phyloP scores from a whole-genome alignment of 2,888 invertebrate genomes.

The Himalopsyche japonica region DNA sequence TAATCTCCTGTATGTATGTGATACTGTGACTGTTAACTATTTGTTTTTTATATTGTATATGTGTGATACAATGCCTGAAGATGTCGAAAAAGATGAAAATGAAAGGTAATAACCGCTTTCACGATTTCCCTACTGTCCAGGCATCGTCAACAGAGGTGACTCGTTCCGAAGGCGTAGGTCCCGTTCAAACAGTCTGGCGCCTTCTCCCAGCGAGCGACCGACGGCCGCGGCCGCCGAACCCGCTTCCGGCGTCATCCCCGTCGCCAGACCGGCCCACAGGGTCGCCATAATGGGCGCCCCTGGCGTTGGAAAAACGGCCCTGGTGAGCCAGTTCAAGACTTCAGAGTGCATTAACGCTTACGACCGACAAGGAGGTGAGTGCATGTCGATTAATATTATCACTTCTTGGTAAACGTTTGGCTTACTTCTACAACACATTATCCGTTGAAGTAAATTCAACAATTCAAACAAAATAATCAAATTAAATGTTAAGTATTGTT shows the following conservation, averaged over 20 bases:
- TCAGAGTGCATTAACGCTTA: constrained; percentile 94
- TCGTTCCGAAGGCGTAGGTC: constrained; percentile 86
- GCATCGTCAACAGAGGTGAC: constrained; percentile 92
- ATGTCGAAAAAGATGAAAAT: too few species aligned
- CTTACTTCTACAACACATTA: too few species aligned
- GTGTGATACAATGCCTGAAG: too few species aligned
- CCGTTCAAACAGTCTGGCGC: constrained; percentile 78
- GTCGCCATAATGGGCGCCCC: constrained; percentile 80
- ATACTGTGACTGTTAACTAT: too few species aligned
- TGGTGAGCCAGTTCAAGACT: constrained; percentile 88
- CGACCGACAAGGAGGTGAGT: constrained; percentile 79
- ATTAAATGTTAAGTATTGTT: too few species aligned
- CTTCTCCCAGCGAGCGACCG: constrained; percentile 48
- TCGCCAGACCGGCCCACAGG: constrained; percentile 52
- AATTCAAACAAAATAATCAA: too few species aligned
- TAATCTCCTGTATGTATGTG: too few species aligned
- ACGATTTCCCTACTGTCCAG: constrained; percentile 53
- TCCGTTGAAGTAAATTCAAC: too few species aligned
- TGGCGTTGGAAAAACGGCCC: constrained; percentile 83
- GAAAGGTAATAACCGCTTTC: too few species aligned
- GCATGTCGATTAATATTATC: too few species aligned
- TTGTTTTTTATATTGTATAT: too few species aligned
- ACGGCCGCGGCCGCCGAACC: constrained; percentile 58
- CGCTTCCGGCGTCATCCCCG: constrained; percentile 47
- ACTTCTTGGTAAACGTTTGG: too few species aligned